These are phyloP conservation scores for Tauraco erythrolophus DNA, from an alignment of 2,113 vertebrate species.

Conservation along the genomic window DNA sequence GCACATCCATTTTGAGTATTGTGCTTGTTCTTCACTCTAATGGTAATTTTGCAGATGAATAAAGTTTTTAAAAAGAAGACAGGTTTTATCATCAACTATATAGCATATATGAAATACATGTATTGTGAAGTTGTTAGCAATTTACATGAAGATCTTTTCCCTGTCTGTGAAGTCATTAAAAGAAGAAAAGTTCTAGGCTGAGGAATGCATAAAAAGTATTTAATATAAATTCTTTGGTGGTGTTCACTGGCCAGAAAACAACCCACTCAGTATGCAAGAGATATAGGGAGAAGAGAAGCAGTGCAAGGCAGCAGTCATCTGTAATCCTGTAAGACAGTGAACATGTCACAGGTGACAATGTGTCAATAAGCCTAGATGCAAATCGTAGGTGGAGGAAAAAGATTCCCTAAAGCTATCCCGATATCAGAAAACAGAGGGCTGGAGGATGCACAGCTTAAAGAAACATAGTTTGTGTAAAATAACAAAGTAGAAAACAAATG, in stretches of 20 bases:
- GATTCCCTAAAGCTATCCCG: not conserved
- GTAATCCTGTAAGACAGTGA: constrained; percentile 19
- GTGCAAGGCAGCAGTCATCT: not conserved
- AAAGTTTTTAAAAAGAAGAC: not conserved
- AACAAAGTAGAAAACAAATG: not conserved
- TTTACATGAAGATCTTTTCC: not conserved
- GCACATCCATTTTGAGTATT: not conserved
- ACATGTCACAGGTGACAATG: not conserved
- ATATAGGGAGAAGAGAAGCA: not conserved
- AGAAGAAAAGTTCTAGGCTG: not conserved
- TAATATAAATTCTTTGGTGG: not conserved
- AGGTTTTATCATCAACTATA: not conserved
- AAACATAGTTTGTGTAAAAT: not conserved
- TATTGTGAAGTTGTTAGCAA: not conserved
- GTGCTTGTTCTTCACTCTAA: not conserved
- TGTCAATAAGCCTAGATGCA: not conserved
- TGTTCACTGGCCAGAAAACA: not conserved
- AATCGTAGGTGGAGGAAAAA: not conserved
- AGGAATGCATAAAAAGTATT: not conserved
- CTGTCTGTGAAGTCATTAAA: not conserved
- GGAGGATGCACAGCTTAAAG: not conserved
- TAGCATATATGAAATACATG: not conserved
- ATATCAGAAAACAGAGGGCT: not conserved
- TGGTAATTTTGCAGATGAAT: not conserved
- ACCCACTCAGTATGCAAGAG: not conserved